Conservation (phyloP, 1,140 invertebrate genomes). For the Listronotus oregonensis region DNA sequence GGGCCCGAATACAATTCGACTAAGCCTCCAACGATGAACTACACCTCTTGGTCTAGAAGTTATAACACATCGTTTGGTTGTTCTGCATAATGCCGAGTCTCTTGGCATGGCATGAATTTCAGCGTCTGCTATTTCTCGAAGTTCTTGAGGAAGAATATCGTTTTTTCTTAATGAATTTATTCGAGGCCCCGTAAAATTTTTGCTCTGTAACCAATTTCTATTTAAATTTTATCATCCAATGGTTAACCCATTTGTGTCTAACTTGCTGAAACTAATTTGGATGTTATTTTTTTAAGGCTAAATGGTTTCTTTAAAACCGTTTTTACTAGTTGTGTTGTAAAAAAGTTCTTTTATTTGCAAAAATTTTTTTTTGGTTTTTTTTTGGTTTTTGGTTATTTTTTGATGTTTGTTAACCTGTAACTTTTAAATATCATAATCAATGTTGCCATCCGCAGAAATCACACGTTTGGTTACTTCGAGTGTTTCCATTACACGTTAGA, state of each 20-base stretch:
- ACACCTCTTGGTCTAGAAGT: constrained; percentile 81
- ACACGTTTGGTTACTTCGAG: too few relatives aligned
- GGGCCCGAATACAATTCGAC: constrained; percentile 87
- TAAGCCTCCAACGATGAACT: constrained; percentile 78
- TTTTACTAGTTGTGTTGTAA: neutral
- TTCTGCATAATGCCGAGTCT: too few relatives aligned
- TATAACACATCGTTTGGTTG: constrained; percentile 75
- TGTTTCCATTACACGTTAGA: too few relatives aligned
- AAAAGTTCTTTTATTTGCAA: neutral
- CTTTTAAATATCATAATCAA: too few relatives aligned
- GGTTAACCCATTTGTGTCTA: constrained; percentile 74
- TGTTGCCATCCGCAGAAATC: too few relatives aligned
- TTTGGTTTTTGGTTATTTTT: too few relatives aligned
- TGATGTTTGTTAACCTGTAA: too few relatives aligned
- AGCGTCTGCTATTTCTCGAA: constrained; percentile 74
- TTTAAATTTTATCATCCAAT: constrained; percentile 80
- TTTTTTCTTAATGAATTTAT: constrained; percentile 80
- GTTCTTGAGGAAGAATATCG: constrained; percentile 77
- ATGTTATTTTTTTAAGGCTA: neutral
- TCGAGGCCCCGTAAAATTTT: constrained; percentile 71
- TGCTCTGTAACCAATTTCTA: constrained; percentile 73
- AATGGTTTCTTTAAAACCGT: neutral
- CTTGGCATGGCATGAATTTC: constrained; percentile 78
- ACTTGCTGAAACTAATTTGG: constrained; percentile 66
- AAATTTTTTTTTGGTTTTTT: constrained; percentile 13